Conservation (phyloP, 2,888 invertebrate species). For the Macaria notata region DNA sequence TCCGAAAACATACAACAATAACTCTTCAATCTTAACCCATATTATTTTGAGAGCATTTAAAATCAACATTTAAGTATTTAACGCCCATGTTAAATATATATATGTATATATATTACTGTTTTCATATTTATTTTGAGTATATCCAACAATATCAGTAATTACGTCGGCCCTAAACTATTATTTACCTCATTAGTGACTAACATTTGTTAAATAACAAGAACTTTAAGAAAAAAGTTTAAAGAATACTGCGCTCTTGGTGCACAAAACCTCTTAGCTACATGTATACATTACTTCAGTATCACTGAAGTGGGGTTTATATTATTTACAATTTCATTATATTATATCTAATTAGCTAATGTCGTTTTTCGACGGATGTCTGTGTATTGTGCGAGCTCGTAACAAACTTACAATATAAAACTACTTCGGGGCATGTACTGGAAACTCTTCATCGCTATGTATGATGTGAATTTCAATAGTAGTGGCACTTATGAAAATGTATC, state of each 20-base stretch:
- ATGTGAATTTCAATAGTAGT: too few relatives aligned
- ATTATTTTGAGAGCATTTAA: too few relatives aligned
- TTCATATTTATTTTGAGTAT: not conserved
- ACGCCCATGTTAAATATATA: not conserved
- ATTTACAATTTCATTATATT: constrained; percentile 63
- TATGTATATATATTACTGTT: not conserved
- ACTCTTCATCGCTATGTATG: too few relatives aligned
- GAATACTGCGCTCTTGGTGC: constrained; percentile 65
- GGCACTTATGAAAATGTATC: too few relatives aligned
- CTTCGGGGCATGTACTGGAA: constrained; percentile 44
- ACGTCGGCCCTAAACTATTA: constrained; percentile 46
- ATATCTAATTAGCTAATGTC: constrained; percentile 59
- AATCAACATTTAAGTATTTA: too few relatives aligned
- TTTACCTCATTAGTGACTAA: constrained; percentile 46
- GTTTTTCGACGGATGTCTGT: constrained; percentile 49
- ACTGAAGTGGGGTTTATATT: constrained; percentile 45
- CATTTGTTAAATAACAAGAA: constrained; percentile 57
- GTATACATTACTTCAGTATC: constrained; percentile 45
- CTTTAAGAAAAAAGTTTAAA: constrained; percentile 48
- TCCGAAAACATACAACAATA: too few relatives aligned
- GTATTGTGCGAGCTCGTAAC: constrained; percentile 59
- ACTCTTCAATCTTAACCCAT: too few relatives aligned
- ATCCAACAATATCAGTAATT: constrained; percentile 42
- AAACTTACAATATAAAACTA: constrained; percentile 71
- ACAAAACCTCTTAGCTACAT: constrained; percentile 45